Conservation (phyloP, 2,888 invertebrate species). For the Charanyca ferruginea region DNA sequence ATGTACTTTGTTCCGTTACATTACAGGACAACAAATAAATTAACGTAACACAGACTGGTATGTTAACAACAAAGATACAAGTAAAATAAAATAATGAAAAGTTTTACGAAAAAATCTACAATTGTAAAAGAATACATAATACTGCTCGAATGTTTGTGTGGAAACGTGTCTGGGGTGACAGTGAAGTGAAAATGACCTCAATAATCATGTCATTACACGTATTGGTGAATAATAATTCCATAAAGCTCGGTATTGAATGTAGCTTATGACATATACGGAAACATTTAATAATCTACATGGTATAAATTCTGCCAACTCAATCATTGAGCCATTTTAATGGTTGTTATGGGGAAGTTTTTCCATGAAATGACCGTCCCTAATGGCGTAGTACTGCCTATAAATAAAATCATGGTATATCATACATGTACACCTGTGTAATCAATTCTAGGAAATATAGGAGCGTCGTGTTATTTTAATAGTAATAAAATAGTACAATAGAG, state of each 20-base stretch:
- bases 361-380: constrained; percentile 21
- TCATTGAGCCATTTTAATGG: constrained; percentile 25
- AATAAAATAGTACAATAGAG: constrained; percentile 11
- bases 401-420: constrained; percentile 42
- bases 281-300: not conserved
- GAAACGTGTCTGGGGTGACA: too few species aligned
- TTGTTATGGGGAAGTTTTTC: constrained; percentile 10
- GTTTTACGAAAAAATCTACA: too few species aligned
- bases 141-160: too few species aligned
- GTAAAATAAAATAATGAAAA: too few species aligned
- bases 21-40: too few species aligned
- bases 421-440: constrained; percentile 23
- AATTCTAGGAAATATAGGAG: constrained; percentile 18
- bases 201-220: not conserved
- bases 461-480: constrained; percentile 14
- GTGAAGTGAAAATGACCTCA: too few species aligned
- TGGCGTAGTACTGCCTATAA: constrained; percentile 19
- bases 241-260: not conserved
- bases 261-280: not conserved
- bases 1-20: too few species aligned
- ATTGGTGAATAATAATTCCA: not conserved
- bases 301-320: constrained; percentile 14
- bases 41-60: too few species aligned
- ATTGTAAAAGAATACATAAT: too few species aligned
- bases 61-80: too few species aligned